Percentiles rank a stretch among this genome's conserved stretches.
Evolutionary conservation across 2,113 vertebrate species (phyloP).

Genomic region (Poeciliopsis occidentalis): DNA sequence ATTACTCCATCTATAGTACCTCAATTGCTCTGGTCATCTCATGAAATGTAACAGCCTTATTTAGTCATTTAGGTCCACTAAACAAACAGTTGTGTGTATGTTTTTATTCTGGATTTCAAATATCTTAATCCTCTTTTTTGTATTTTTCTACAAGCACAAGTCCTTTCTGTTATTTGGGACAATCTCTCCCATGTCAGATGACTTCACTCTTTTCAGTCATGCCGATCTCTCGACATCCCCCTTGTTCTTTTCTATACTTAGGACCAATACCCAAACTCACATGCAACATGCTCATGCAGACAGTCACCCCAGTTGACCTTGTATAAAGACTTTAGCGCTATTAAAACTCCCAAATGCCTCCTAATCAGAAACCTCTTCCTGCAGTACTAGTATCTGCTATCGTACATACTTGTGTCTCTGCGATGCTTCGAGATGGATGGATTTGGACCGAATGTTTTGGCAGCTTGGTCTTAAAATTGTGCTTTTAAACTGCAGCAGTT

Average conservation of each 20-base stretch:
- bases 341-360: slow-evolving; percentile 54
- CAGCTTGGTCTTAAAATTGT: background rate
- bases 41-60: background rate
- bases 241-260: slow-evolving; percentile 44
- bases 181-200: slow-evolving; percentile 63
- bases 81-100: slow-evolving; percentile 10
- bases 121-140: background rate
- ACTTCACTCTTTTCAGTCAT: slow-evolving; percentile 66
- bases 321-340: slow-evolving; percentile 49
- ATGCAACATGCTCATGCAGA: slow-evolving; percentile 24
- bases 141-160: slow-evolving; percentile 37
- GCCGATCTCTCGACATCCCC: slow-evolving; percentile 46
- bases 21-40: slow-evolving; percentile 15
- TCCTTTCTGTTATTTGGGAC: slow-evolving; percentile 50
- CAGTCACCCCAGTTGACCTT: slow-evolving; percentile 57
- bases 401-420: background rate
- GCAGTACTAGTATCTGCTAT: slow-evolving; percentile 16
- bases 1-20: slow-evolving; percentile 28
- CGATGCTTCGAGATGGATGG: slow-evolving; percentile 13
- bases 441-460: slow-evolving; percentile 28
- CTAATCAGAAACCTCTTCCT: slow-evolving; percentile 50
- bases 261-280: slow-evolving; percentile 54
- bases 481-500: slow-evolving; percentile 10
- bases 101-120: slow-evolving; percentile 13
- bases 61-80: slow-evolving; percentile 2